Percentiles rank a stretch among this genome's conserved stretches.
phyloP scores from a whole-genome alignment of 2,113 vertebrate species.

The Perca schrenkii region DNA sequence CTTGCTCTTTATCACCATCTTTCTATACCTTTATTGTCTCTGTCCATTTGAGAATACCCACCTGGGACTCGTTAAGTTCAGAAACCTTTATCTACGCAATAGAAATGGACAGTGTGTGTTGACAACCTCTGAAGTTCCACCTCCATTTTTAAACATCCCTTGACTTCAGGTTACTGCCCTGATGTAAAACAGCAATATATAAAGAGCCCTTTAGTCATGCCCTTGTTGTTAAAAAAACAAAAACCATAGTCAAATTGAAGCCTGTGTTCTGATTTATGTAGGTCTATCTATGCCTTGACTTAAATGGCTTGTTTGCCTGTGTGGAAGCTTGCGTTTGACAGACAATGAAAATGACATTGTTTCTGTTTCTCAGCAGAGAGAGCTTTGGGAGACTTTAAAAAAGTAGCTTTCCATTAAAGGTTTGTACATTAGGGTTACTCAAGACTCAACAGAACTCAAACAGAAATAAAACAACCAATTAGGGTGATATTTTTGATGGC shows the following conservation, averaged over 20 bases:
- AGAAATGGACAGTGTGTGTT: background rate
- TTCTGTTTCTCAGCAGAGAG: slow-evolving; percentile 19
- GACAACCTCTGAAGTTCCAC: background rate
- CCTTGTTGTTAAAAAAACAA: slow-evolving; percentile 24
- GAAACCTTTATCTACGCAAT: background rate
- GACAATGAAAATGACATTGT: slow-evolving; percentile 23
- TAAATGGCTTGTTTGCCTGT: slow-evolving; percentile 34
- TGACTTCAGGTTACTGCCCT: slow-evolving; percentile 7
- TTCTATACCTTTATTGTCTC: slow-evolving; percentile 13
- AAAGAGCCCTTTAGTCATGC: slow-evolving; percentile 20
- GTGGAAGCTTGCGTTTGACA: slow-evolving; percentile 21
- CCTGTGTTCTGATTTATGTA: background rate
- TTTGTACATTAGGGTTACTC: slow-evolving; percentile 34
- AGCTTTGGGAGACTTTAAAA: slow-evolving; percentile 22
- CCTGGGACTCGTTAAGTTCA: background rate
- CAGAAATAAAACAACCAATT: slow-evolving; percentile 28
- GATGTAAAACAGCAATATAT: slow-evolving; percentile 13
- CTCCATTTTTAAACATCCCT: slow-evolving; percentile 4
- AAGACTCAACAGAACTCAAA: slow-evolving; percentile 13
- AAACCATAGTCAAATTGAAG: background rate
- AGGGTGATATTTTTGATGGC: slow-evolving; percentile 22
- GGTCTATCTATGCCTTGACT: background rate
- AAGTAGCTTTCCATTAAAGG: slow-evolving; percentile 39
- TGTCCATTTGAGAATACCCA: slow-evolving; percentile 13
- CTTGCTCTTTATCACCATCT: background rate